phyloP scores from a whole-genome alignment of 2,113 vertebrate genomes.

The Leucopsar rothschildi region DNA sequence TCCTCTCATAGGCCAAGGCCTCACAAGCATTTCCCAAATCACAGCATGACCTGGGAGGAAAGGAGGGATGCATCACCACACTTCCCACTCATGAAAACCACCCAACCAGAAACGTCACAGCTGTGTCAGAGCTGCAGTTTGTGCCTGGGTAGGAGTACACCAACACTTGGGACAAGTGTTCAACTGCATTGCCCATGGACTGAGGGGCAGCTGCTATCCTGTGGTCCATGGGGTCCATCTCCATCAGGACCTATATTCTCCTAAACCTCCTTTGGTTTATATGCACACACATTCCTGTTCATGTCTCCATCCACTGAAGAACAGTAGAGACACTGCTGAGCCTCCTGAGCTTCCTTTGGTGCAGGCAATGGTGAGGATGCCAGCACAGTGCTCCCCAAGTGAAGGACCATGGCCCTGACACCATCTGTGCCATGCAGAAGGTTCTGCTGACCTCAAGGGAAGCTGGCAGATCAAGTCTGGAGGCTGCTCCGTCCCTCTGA shows the following conservation, averaged over 20 bases:
- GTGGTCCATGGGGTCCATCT: not conserved
- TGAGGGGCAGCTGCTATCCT: not conserved
- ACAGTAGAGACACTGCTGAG: not conserved
- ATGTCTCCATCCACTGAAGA: not conserved
- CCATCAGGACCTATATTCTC: not conserved
- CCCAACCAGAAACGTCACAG: rapidly evolving
- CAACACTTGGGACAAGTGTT: not conserved
- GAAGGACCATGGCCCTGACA: not conserved
- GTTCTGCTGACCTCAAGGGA: not conserved
- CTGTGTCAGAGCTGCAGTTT: not conserved
- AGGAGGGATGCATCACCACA: not conserved
- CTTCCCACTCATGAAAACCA: not conserved
- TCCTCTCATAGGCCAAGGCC: rapidly evolving
- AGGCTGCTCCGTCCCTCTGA: not conserved
- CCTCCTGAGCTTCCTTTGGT: not conserved
- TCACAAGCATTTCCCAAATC: not conserved
- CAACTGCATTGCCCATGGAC: not conserved
- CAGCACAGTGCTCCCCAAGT: not conserved
- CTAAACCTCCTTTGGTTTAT: not conserved
- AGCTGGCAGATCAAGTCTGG: not conserved
- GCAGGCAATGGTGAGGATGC: not conserved
- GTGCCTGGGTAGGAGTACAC: not conserved
- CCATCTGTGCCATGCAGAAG: not conserved
- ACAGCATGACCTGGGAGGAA: not conserved
- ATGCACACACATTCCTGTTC: not conserved